These are phyloP conservation scores for Oscheius sp. DNA, from an alignment of 2,888 invertebrate species.

Conservation along the genomic window DNA sequence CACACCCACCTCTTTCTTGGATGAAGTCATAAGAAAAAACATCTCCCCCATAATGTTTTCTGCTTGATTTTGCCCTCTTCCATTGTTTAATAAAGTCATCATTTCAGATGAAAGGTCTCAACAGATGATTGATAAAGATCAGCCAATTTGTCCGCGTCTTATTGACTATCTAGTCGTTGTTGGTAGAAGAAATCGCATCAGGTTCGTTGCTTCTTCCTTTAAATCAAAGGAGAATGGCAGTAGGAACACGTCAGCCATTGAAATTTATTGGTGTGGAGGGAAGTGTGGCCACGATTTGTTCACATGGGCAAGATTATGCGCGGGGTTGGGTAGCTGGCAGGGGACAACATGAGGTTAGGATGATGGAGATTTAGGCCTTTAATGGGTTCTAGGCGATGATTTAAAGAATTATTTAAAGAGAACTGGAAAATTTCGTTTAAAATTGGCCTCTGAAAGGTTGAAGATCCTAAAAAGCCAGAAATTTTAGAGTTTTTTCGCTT, in stretches of 20 bases:
- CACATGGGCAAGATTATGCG: background rate
- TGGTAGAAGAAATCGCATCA: conserved; percentile 77
- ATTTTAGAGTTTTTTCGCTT: too few species aligned
- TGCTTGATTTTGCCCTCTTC: too few species aligned
- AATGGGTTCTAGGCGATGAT: too few species aligned
- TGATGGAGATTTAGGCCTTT: too few species aligned
- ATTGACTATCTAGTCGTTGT: conserved; percentile 95
- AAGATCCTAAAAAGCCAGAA: too few species aligned
- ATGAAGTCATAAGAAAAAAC: too few species aligned
- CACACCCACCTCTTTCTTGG: too few species aligned
- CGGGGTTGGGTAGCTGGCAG: background rate
- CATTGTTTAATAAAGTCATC: background rate
- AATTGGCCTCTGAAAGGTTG: too few species aligned
- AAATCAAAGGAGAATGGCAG: background rate
- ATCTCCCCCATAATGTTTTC: too few species aligned
- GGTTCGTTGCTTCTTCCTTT: conserved; percentile 19
- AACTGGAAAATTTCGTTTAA: too few species aligned
- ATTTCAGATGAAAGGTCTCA: conserved; percentile 28
- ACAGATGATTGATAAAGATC: conserved; percentile 68
- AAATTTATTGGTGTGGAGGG: conserved; percentile 7
- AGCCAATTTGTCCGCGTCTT: conserved; percentile 78
- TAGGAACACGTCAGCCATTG: conserved; percentile 1
- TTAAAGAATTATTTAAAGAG: too few species aligned
- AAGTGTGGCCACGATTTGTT: background rate
- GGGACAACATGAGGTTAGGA: background rate